Evolutionary conservation across 1,140 invertebrate species (phyloP).

Genomic region (Ceratosolen solmsi): DNA sequence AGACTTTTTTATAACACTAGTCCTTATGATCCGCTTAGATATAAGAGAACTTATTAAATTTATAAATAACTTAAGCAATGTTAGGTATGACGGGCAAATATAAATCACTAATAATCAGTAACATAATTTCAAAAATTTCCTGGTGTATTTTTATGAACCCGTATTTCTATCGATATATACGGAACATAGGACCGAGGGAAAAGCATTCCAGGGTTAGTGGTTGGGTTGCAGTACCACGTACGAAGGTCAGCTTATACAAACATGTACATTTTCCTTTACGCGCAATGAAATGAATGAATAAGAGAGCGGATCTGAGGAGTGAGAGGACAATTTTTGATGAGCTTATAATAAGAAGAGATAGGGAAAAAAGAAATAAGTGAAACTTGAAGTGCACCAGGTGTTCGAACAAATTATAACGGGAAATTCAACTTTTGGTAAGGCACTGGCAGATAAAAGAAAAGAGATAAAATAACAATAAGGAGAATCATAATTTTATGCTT

Average conservation of each 20-base stretch:
- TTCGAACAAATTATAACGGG: conserved; percentile 53
- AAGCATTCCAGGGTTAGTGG: not conserved
- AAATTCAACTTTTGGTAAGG: conserved; percentile 36
- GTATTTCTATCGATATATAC: no score
- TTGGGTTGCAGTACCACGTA: not conserved
- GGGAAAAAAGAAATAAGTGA: not conserved
- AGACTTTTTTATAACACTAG: no score
- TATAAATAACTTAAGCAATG: no score
- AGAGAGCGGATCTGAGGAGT: not conserved
- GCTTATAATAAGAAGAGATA: not conserved
- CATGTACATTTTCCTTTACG: not conserved
- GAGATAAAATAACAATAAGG: not conserved
- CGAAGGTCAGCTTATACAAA: not conserved
- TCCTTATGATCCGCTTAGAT: no score
- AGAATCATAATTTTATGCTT: no score
- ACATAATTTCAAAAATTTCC: no score
- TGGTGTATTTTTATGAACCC: no score
- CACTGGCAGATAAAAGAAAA: not conserved
- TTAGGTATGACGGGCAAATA: no score
- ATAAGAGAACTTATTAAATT: no score
- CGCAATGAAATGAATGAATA: no score
- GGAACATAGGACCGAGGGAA: no score
- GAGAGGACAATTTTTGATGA: not conserved
- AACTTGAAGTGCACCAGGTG: conserved; percentile 51
- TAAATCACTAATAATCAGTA: no score